phyloP scores from a whole-genome alignment of 2,113 vertebrate genomes.

The Urocolius indicus region DNA sequence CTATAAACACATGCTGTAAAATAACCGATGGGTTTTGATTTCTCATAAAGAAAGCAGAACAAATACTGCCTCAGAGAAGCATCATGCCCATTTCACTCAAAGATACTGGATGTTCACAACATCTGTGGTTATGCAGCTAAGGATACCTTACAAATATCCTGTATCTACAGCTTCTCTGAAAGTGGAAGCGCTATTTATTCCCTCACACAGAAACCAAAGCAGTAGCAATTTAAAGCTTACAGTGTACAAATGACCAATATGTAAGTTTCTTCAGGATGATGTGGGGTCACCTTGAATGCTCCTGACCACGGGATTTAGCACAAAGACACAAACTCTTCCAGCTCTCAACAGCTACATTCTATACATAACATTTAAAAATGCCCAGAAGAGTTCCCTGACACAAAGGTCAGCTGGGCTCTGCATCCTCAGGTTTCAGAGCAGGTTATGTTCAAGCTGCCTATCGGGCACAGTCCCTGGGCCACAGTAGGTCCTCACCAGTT shows the following conservation, averaged over 20 bases:
- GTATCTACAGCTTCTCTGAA: background rate
- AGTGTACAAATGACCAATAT: background rate
- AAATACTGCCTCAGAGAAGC: background rate
- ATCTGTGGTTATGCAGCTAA: background rate
- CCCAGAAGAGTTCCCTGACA: background rate
- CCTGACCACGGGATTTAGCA: background rate
- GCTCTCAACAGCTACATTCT: background rate
- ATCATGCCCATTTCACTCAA: background rate
- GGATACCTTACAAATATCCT: background rate
- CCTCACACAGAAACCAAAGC: background rate
- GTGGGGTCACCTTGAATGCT: background rate
- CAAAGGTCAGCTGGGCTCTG: background rate
- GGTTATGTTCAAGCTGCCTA: background rate
- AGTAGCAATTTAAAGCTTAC: background rate
- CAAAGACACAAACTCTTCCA: background rate
- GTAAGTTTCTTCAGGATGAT: background rate
- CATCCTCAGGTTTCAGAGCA: background rate
- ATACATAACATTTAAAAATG: background rate
- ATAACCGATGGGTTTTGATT: background rate
- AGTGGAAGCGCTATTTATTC: background rate
- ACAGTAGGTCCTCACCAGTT: background rate
- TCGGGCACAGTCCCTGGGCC: accelerated
- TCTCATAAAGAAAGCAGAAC: background rate
- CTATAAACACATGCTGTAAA: background rate
- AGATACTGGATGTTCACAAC: background rate